Conservation (phyloP, 2,797 vertebrate species). For the Glossophaga mutica region DNA sequence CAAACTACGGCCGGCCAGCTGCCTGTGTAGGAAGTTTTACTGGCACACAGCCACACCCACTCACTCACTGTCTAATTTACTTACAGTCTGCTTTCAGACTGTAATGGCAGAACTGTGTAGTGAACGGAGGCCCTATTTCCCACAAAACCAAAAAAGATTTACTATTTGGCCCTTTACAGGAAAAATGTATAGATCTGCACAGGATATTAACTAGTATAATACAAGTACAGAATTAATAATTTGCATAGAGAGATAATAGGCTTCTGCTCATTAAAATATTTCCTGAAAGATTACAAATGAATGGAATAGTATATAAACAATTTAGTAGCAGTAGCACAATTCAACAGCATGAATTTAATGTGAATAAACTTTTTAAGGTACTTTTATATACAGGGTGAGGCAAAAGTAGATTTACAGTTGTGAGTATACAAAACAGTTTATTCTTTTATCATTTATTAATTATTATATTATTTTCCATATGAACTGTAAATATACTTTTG, state of each 20-base stretch:
- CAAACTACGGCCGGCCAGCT: neutral
- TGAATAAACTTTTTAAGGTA: neutral
- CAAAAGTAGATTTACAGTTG: neutral
- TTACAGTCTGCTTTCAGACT: neutral
- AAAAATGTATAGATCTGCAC: neutral
- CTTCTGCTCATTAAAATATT: slow-evolving; percentile 26
- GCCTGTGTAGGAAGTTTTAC: neutral
- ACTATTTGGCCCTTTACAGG: neutral
- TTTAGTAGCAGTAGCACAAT: neutral
- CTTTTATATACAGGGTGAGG: neutral
- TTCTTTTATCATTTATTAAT: neutral
- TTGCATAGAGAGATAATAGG: neutral
- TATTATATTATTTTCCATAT: neutral
- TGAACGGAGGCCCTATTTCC: neutral
- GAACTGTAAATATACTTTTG: neutral
- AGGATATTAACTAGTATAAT: neutral
- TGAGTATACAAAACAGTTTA: neutral
- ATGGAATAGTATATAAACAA: neutral
- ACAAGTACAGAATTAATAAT: slow-evolving; percentile 23
- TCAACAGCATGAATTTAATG: neutral
- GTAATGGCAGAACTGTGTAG: neutral
- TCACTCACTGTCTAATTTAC: neutral
- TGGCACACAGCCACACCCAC: neutral
- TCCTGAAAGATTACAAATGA: neutral
- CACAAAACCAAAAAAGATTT: slow-evolving; percentile 18